Evolutionary conservation across 2,888 invertebrate genomes (phyloP), one percentile per base, ranked within the genome.

Genomic region (Drosophila greeni): DNA sequence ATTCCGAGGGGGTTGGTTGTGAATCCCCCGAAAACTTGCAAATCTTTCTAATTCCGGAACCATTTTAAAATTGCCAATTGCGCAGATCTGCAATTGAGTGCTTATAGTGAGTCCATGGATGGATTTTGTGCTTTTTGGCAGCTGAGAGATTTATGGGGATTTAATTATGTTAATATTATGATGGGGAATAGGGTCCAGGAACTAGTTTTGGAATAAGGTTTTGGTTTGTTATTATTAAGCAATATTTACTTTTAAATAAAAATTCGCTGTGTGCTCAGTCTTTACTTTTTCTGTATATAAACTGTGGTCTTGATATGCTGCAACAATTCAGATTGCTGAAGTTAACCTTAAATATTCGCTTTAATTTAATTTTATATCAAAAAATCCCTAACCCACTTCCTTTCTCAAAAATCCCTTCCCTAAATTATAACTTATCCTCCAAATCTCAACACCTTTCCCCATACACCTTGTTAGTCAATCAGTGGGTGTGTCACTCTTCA

Each of bases 401-500:
- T n/a, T n/a, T n/a, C n/a, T n/a, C n/a, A n/a, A n/a, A n/a, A n/a
- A n/a, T n/a, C n/a, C n/a, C n/a, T n/a, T n/a, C n/a, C n/a, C n/a
- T n/a, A n/a, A n/a, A 5, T 2, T 7, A 0, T 2, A n/a, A 29
- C 2, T 9, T 29, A 31, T 16, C 39, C 33, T 18, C 1, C 1
- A 0, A 14, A 12, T 31, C 2, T 11, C 23, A 43, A 31, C 37
- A 37, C 31, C 57, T 59, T 37, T 26, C 8, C 14, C 18, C 29
- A 14, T 5, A 9, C 29, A 45, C 34, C 33, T 29, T 42, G 18
- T 37, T 40, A 43, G 23, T 60, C 42, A 34, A 29, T 57, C 53
- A 37, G 36, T 26, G 11, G 8, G 36, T 49, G 23, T 55, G 52
- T 24, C 61, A 40, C 40, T 68, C 60, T 62, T 70, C 69, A 70